Evolutionary conservation across 37 sponge, comb jelly and placozoan genomes (phyloP), one percentile per base, ranked within the genome.

Genomic region (Geodia barretti): DNA sequence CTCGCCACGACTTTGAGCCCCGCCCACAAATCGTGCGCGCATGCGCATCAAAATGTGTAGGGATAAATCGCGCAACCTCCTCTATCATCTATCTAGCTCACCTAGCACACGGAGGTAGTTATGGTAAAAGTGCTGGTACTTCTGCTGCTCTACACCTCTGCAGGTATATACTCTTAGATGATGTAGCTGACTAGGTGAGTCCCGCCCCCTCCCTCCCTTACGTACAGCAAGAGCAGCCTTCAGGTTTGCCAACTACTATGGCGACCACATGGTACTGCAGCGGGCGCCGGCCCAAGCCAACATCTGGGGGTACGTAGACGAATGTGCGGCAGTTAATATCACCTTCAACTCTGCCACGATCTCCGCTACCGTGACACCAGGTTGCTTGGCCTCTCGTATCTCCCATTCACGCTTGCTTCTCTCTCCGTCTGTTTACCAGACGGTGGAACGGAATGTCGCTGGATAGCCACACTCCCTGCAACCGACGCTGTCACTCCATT

Each of bases 211-310:
- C 61, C n/a, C 75, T 75, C 4, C 64, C n/a, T n/a, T n/a, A n/a
- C n/a, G n/a, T n/a, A n/a, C n/a, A n/a, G n/a, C n/a, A n/a, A n/a
- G n/a, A 66, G 33, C 67, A 66, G 31, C 30, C n/a, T 70, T 70
- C n/a, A 33, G 87, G 28, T 78, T 86, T 72, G 80, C 80, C 47
- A 86, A 74, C 72, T 66, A 66, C 60, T 86, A 74, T 41, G 87
- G 80, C 21, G 68, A 73, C 61, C 80, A 79, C 60, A 86, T 86
- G 87, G 87, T 86, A 41, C 75, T 86, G 1, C 87, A 86, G 75
- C 66, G 79, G 64, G 87, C 87, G 23, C 87, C 87, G 17, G 26
- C 9, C 26, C 38, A 23, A n/a, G 80, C 80, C 73, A 66, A 73
- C 5, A 25, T 86, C 34, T 86, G 87, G 87, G 87, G 87, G 60